Conservation (phyloP, 2,888 invertebrate species). For the Archaeoteleia sp. region DNA sequence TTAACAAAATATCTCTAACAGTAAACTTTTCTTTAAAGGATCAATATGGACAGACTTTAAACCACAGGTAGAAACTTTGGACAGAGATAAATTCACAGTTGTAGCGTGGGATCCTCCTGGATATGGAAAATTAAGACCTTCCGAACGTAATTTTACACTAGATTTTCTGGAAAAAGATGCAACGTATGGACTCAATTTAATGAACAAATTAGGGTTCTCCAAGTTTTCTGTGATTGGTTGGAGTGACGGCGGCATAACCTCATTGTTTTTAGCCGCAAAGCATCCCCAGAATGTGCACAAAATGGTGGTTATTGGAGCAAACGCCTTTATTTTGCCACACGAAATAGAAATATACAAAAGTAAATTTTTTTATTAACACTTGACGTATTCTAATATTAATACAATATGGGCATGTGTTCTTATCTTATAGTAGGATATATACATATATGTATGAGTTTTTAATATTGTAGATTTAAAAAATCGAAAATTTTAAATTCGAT, state of each 20-base stretch:
- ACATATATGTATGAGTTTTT: too few species aligned
- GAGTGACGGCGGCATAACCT: conserved; percentile 92
- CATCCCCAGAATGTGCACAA: conserved; percentile 82
- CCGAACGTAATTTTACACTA: conserved; percentile 81
- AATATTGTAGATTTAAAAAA: too few species aligned
- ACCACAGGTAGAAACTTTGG: conserved; percentile 83
- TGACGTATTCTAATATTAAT: too few species aligned
- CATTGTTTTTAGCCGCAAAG: conserved; percentile 84
- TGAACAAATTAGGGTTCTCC: conserved; percentile 81
- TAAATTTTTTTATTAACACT: conserved; percentile 65
- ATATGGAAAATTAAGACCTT: conserved; percentile 89
- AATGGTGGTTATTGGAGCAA: conserved; percentile 86
- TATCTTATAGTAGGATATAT: too few species aligned
- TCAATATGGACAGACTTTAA: conserved; percentile 89
- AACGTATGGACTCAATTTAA: conserved; percentile 80
- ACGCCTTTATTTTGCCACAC: conserved; percentile 83
- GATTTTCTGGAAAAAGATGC: conserved; percentile 88
- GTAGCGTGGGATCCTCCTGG: conserved; percentile 92
- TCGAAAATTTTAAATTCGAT: too few species aligned
- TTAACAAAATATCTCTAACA: too few species aligned
- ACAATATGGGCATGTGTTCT: too few species aligned
- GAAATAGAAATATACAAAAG: conserved; percentile 81
- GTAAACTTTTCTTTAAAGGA: conserved; percentile 73
- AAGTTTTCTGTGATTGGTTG: conserved; percentile 89
- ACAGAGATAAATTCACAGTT: conserved; percentile 79